Evolutionary conservation across 2,888 invertebrate species (phyloP), one percentile per base, ranked within the genome.

Genomic region (Dione juno): DNA sequence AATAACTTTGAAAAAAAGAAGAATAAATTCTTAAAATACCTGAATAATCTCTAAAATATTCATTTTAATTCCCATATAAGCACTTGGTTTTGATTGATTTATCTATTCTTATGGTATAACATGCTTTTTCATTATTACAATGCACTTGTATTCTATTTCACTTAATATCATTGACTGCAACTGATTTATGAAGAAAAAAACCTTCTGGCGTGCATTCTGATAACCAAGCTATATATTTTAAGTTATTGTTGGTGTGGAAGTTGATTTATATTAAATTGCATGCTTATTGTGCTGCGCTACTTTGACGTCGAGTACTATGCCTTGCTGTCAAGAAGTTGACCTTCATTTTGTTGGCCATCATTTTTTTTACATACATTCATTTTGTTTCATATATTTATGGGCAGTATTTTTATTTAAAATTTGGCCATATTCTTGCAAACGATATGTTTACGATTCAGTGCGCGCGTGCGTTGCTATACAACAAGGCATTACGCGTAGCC

Each of bases 311-410:
- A 89, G 84, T 93, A 89, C 85, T 91, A 90, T 94, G 93, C 93
- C 93, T 94, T 94, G 95, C 95, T 95, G 95, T 96, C 96, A 96
- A 97, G 97, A 97, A 97, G 97, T 97, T 97, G 97, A 97, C 97
- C 96, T 96, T 97, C 97, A 96, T 97, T 97, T 96, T 95, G 96
- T 96, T 96, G 96, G 96, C 96, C 96, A 96, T 96, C 96, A 95
- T 72, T 96, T 95, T 95, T 11, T 94, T 95, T 95, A 93, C 94
- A 94, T 94, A 90, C 91, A 92, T 92, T 88, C 88, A 88, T 92
- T 90, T 91, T 88, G 86, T 92, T 92, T 92, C 85, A 89, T 88
- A 88, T 92, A 88, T 93, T 89, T 90, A 64, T 90, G 91, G 88
- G 88, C 92, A 90, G 83, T 84, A 84, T 84, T 61, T 61, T 84